These are phyloP conservation scores for Rotaria sp. DNA, from an alignment of 2,888 invertebrate species.

Conservation along the genomic window DNA sequence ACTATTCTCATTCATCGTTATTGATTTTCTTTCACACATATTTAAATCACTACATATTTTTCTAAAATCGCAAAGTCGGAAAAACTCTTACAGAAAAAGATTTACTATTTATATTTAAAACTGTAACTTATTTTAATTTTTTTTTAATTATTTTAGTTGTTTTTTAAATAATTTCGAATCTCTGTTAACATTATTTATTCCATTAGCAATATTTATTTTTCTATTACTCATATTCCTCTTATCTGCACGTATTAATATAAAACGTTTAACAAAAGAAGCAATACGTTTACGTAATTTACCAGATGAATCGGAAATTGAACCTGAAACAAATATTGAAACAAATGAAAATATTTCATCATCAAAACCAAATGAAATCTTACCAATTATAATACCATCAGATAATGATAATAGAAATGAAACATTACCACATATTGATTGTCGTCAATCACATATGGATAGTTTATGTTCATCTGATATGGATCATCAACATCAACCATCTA, in stretches of 20 bases:
- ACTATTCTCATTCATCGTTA: too few species aligned
- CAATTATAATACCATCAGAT: neutral
- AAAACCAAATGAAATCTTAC: neutral
- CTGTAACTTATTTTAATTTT: too few species aligned
- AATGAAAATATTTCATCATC: neutral
- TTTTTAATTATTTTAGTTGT: neutral
- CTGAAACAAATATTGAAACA: neutral
- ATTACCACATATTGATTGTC: neutral
- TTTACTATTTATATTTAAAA: too few species aligned
- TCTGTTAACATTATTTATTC: neutral
- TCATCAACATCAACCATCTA: slow-evolving; percentile 10
- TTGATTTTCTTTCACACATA: too few species aligned
- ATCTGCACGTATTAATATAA: slow-evolving; percentile 8
- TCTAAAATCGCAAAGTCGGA: too few species aligned
- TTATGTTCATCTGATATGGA: slow-evolving; percentile 21
- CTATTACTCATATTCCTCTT: neutral
- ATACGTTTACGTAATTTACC: slow-evolving; percentile 28
- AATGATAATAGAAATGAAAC: neutral
- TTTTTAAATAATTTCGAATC: slow-evolving; percentile 21
- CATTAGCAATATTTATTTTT: neutral
- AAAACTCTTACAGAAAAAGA: too few species aligned
- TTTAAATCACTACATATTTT: too few species aligned
- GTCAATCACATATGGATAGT: slow-evolving; percentile 12
- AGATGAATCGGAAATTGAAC: neutral
- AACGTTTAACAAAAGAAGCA: slow-evolving; percentile 27